Evolutionary conservation across 2,797 vertebrate genomes (phyloP).

Genomic region (Lepidocolaptes lacrymiger): DNA sequence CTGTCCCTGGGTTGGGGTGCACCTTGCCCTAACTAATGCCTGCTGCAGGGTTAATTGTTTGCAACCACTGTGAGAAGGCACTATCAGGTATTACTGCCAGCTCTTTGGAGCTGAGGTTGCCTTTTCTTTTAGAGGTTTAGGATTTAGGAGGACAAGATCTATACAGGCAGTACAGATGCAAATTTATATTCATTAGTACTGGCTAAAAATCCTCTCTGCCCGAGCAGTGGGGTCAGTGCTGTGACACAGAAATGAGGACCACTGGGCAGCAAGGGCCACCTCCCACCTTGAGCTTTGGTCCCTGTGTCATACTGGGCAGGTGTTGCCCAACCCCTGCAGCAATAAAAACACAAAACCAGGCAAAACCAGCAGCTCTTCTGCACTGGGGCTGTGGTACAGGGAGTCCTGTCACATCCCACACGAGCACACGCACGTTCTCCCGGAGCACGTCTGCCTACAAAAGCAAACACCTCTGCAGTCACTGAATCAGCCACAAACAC

Average conservation of each 20-base stretch:
- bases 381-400: background rate
- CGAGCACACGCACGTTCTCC: background rate
- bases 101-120: background rate
- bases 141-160: background rate
- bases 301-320: accelerated
- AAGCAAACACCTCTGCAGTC: background rate
- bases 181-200: background rate
- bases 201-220: background rate
- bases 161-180: accelerated
- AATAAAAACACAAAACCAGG: accelerated
- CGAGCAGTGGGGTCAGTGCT: background rate
- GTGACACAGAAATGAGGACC: background rate
- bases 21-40: accelerated
- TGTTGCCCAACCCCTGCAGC: accelerated
- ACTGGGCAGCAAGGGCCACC: background rate
- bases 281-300: background rate
- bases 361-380: background rate
- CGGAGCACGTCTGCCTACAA: background rate
- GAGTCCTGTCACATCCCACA: background rate
- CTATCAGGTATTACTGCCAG: background rate
- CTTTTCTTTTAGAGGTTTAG: background rate
- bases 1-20: background rate
- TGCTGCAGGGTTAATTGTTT: background rate
- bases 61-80: background rate
- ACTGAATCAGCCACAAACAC: background rate